Base-by-base conservation (phyloP, 2,888 invertebrate species). In the Exephanes ischioxanthus region DNA sequence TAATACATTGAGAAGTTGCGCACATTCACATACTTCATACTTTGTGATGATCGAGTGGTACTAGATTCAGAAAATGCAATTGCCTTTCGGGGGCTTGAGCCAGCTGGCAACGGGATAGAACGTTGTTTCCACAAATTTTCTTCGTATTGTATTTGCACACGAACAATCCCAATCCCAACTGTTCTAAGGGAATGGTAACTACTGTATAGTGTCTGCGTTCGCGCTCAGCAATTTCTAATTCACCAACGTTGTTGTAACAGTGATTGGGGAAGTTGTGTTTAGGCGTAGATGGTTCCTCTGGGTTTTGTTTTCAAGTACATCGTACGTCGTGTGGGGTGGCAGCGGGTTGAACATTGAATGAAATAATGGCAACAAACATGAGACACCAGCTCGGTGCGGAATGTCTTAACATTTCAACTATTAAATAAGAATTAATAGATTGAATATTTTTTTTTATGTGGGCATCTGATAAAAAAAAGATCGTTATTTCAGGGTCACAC, bases 141-240 rank as follows among this genome's bases (percentile, higher is more conserved):
- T 33, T n/a, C n/a, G 7, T 19, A n/a, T 58, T 37, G 51, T 63
- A 22, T 48, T 66, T 63, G 41, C n/a, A 72, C 66, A 26, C 66
- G 53, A 76, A 66, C 45, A 76, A 66, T n/a, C 51, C 37, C 37
- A 71, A 33, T 80, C 41, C 70, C 30, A 33, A 22, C 37, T 53
- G 63, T 53, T 22, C 41, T 3, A 9, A 37, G 33, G 80, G 66
- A 72, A 71, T 19, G 19, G 22, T 73, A 80, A 41, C 45, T 66
- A 26, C 71, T 67, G 16, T 22, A 19, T 14, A n/a, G 41, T 66
- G 41, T 72, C 66, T 72, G 19, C 66, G 53, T 72, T 67, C 55
- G 16, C 51, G 26, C 53, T 71, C 30, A 11, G 66, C 37, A 72
- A 63, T 72, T 80, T 55, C 63, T 51, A 72, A 72, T 72, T 72